Base-by-base conservation (phyloP, 2,797 vertebrate genomes). In the Lindbergichthys nudifrons region DNA sequence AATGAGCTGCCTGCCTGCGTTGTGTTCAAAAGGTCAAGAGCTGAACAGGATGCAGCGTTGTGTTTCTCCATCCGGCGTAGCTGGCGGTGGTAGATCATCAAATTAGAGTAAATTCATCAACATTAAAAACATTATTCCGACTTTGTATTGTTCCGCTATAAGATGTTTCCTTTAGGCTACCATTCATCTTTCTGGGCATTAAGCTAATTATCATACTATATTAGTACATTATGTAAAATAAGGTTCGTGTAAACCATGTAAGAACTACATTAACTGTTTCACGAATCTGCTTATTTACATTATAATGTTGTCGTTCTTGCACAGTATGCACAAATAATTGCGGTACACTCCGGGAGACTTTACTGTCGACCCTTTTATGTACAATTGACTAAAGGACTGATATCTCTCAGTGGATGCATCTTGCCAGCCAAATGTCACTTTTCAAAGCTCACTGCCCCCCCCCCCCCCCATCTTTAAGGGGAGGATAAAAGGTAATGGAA, bases 341-440 rank as follows among this genome's bases (percentile, higher is more conserved):
- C 42, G 47, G 18, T 67, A 21, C 46, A 70, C 73, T 82, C 13
- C 57, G 63, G 68, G n/a, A 48, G 60, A 23, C 30, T 64, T 81
- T 59, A 46, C 73, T 32, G 21, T 66, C 47, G 42, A 73, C 53
- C 6, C 1, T 41, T 56, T 26, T 10, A 54, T 79, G 53, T 53
- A 15, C 18, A 58, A 68, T 71, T 74, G 65, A 85, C 45, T 16
- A 16, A 73, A 61, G 59, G 65, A 86, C 73, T 78, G 58, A 78
- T 80, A 82, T 89, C 65, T 77, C 56, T 82, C 75, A 62, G 16
- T 64, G 47, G 65, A 63, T 92, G 91, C 91, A 71, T 93, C 89
- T 89, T 93, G 93, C 91, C 93, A 93, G 88, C 91, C 94, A 94
- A 96, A 96, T 96, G 95, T 94, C 94, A 94, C 96, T 97, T 96